A percentile compares a stretch with the other conserved stretches of the same genome.
Conservation (phyloP, 2,797 vertebrate species). For the Ispidina picta region DNA sequence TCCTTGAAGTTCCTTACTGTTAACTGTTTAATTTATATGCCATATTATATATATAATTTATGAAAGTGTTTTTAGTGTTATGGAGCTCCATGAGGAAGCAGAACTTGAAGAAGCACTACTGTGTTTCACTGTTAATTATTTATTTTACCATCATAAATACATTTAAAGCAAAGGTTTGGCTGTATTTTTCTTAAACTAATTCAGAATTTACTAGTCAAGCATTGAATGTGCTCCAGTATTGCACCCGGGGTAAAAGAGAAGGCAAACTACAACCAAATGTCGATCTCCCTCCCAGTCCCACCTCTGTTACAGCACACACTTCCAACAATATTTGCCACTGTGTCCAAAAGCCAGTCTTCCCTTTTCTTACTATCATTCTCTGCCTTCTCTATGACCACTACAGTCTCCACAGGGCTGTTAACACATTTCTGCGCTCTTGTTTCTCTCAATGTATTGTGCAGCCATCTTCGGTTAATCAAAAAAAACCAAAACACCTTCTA, state of each 20-base stretch:
- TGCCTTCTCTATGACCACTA: neutral
- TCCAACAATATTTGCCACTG: neutral
- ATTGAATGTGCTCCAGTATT: neutral
- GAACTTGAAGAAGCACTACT: neutral
- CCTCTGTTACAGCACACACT: neutral
- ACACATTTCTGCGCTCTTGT: neutral
- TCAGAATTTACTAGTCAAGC: neutral
- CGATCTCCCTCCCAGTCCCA: neutral
- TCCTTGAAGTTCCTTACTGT: slow-evolving; percentile 49
- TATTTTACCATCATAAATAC: neutral
- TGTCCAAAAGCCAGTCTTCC: neutral
- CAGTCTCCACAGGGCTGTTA: neutral
- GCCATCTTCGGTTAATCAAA: neutral
- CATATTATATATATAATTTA: neutral
- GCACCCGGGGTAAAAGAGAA: neutral
- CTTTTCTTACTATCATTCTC: too few relatives aligned
- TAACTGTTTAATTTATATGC: slow-evolving; percentile 5
- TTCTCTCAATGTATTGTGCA: neutral
- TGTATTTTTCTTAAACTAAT: neutral
- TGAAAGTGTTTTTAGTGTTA: slow-evolving; percentile 4
- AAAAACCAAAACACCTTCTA: neutral
- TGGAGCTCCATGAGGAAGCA: neutral
- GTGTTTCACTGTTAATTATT: neutral
- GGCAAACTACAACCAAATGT: neutral
- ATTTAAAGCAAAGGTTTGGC: neutral